phyloP scores from a whole-genome alignment of 2,797 vertebrate genomes.

The Chelonia mydas region DNA sequence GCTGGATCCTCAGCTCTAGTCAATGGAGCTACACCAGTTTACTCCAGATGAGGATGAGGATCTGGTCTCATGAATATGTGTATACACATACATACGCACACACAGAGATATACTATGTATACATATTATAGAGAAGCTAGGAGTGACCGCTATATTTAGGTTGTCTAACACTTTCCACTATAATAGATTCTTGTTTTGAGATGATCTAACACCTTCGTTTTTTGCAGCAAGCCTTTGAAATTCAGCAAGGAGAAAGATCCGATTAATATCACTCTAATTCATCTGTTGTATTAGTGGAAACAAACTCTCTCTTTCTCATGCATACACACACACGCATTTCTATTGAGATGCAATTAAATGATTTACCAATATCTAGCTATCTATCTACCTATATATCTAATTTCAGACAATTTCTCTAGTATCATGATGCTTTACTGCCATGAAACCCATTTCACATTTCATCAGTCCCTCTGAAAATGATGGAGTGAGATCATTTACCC shows the following conservation, averaged over 20 bases:
- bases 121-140: neutral
- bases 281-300: rapidly evolving
- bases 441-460: slow-evolving; percentile 80
- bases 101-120: neutral
- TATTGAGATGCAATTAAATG: neutral
- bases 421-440: slow-evolving; percentile 58
- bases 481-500: slow-evolving; percentile 76
- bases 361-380: neutral
- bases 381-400: slow-evolving; percentile 21
- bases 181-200: neutral
- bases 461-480: slow-evolving; percentile 78
- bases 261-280: neutral
- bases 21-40: neutral
- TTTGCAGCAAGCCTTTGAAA: neutral
- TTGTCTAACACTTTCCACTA: neutral
- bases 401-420: slow-evolving; percentile 69
- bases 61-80: neutral
- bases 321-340: neutral
- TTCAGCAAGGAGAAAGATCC: neutral
- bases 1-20: neutral
- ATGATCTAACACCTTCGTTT: neutral
- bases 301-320: neutral
- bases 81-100: neutral
- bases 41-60: neutral
- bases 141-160: neutral